Evolutionary conservation across 2,113 vertebrate species (phyloP).

Genomic region (Cephalopholis sonnerati): DNA sequence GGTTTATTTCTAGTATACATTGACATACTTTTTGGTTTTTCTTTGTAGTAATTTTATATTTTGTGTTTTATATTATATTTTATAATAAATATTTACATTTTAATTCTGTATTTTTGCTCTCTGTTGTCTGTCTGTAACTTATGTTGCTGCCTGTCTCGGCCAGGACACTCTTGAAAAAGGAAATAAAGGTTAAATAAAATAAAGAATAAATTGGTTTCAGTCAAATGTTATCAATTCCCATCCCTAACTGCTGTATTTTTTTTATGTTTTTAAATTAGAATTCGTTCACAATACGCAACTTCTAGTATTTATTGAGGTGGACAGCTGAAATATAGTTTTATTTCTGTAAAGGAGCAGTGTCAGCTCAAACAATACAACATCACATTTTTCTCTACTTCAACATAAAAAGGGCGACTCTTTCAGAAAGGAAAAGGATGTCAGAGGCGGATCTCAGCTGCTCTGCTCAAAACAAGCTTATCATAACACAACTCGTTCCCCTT

Average conservation of each 20-base stretch:
- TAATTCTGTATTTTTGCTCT: too few species aligned
- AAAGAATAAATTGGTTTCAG: too few species aligned
- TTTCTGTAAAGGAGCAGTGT: slow-evolving; percentile 1
- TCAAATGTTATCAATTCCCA: too few species aligned
- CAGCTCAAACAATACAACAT: slow-evolving; percentile 8
- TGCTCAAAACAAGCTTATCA: slow-evolving; percentile 84
- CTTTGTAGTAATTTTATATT: too few species aligned
- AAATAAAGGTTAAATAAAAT: too few species aligned
- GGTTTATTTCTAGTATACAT: too few species aligned
- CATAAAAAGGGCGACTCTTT: slow-evolving; percentile 34
- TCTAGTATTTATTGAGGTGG: neutral
- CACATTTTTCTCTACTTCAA: slow-evolving; percentile 21
- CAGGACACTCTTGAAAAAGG: too few species aligned
- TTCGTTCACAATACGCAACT: neutral
- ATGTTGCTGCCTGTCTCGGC: too few species aligned
- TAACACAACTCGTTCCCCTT: slow-evolving; percentile 80
- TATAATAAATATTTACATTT: too few species aligned
- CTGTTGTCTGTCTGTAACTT: too few species aligned
- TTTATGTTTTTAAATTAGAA: neutral
- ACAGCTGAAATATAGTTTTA: neutral
- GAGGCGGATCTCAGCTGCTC: slow-evolving; percentile 51
- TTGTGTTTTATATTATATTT: too few species aligned
- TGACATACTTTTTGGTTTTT: too few species aligned
- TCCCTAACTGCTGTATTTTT: neutral
- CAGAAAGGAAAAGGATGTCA: slow-evolving; percentile 80